Evolutionary conservation across 2,113 vertebrate species (phyloP), one percentile per base, ranked within the genome.

Genomic region (Atherinomorus stipes): DNA sequence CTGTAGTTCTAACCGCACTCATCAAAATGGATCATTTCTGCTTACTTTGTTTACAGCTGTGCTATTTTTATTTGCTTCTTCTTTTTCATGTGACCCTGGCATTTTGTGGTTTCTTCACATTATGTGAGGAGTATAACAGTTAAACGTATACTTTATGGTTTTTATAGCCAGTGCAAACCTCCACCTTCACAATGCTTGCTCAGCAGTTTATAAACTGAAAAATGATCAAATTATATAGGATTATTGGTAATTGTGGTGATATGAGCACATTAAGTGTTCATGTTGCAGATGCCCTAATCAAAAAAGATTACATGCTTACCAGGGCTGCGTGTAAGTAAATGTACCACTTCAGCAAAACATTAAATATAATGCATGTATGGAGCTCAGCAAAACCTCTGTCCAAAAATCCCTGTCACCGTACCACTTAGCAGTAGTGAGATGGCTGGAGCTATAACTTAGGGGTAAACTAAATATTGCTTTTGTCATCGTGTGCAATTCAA

Each of bases 1-100:
- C n/a, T n/a, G 74, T 81, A 72, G 80, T 88, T 86, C 68, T 78
- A 76, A 65, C 74, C 66, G 25, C 1, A 50, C 28, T 34, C 28
- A 68, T 87, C 60, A 66, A 67, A 81, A 71, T 73, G 22, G 51
- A 23, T 80, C 25, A 78, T 76, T 81, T 78, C 52, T 57, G 23
- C 56, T 56, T 80, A 71, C 74, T 88, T 74, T 69, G 22, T 80
- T 65, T 80, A 42, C 60, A 40, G 19, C 13, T 12, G 25, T 23
- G 28, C 45, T 13, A 21, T 70, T 79, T 85, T 78, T 75, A 50
- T 69, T 69, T 52, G 51, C 44, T 67, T 71, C 28, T 81, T 76
- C 52, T 51, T 86, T 87, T 79, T 28, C 21, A 34, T 56, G 40
- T 0, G 34, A 77, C 71, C 76, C 49, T 3, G 13, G 2, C 44